Conservation (phyloP, 2,113 vertebrate species). For the Pitta sordida region DNA sequence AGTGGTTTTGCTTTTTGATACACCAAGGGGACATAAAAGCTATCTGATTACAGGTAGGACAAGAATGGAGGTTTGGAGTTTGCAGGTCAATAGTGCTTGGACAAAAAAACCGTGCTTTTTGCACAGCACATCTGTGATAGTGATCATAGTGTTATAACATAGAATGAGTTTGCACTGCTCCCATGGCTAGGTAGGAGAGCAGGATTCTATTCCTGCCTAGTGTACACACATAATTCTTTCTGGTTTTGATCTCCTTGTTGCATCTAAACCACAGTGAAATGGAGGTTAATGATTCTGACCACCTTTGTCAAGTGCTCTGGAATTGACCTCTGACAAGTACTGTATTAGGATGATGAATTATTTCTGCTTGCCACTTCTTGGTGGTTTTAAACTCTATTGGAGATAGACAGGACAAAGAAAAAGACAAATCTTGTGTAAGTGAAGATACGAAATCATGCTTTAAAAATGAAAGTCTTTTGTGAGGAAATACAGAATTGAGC, state of each 20-base stretch:
- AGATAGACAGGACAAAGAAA: background rate
- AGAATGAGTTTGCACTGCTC: background rate
- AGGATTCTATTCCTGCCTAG: background rate
- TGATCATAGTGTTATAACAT: background rate
- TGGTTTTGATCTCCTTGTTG: background rate
- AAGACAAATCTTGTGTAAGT: background rate
- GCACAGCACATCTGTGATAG: background rate
- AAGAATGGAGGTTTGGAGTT: background rate
- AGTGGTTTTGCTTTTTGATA: background rate
- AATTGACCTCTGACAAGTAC: background rate
- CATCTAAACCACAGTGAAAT: background rate
- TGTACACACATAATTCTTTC: accelerated
- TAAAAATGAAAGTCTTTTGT: background rate
- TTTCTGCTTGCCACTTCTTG: background rate
- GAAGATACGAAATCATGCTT: background rate
- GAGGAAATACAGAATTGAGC: background rate
- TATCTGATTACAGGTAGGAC: background rate
- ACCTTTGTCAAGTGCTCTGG: background rate
- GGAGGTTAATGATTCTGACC: background rate
- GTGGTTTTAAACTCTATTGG: background rate
- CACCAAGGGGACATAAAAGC: background rate
- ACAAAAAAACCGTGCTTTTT: background rate
- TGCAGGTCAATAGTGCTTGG: background rate
- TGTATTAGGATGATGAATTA: background rate
- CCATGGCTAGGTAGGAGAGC: background rate